Evolutionary conservation across 2,888 invertebrate genomes (phyloP), one percentile per base, ranked within the genome.

Genomic region (Drosophila eohydei): DNA sequence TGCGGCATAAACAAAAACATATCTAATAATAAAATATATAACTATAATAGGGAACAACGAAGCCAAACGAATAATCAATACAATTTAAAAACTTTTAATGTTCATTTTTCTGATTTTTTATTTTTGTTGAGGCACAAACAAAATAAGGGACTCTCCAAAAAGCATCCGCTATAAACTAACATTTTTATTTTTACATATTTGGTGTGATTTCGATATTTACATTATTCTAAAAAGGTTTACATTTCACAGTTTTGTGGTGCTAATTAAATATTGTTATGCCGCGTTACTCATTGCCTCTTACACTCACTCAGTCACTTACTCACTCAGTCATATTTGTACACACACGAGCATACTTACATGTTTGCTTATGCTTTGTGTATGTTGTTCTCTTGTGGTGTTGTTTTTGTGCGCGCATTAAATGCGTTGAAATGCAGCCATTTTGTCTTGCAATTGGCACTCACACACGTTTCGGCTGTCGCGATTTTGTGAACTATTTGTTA

Each of bases 341-440:
- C 43, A 50, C 46, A n/a, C 40, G 40, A 12, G 28, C 58, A 64
- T 75, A 79, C 82, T 80, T 80, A 81, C 82, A 79, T 68, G 77
- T 77, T 70, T 68, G 62, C 69, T 78, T 75, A 70, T 74, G 78
- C 81, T 86, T 67, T 87, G 73, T 83, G 85, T 79, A 62, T 77
- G 77, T 73, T 88, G 54, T 78, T 74, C 70, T 73, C 64, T 76
- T 46, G 38, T 74, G 54, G 57, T 79, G 60, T 58, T 75, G 63
- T 57, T 76, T 62, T 68, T 71, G 70, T 69, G 78, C 65, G 75
- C 63, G 74, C 74, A 80, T 88, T 83, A 83, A 83, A 88, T 83
- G 83, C 86, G 83, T 80, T 88, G 78, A 88, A 74, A 83, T 85
- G 88, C 83, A 83, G 83, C 83, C 83, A 84, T 84, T 84, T 84